Conservation (phyloP, 2,888 invertebrate species). For the Camptogramma bilineatum region DNA sequence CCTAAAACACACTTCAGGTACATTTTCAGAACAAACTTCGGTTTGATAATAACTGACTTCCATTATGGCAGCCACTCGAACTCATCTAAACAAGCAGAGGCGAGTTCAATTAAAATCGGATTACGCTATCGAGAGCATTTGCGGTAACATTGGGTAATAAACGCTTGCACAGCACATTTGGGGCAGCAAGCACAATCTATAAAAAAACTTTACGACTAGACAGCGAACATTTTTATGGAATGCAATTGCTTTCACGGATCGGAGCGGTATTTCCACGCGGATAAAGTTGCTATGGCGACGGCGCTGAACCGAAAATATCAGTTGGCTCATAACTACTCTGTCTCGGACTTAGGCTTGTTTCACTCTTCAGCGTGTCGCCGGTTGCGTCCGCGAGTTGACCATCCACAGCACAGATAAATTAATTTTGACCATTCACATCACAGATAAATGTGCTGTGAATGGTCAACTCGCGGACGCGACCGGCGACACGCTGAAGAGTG, state of each 20-base stretch:
- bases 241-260: neutral
- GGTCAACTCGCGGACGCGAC: too few relatives aligned
- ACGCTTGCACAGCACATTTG: slow-evolving; percentile 32
- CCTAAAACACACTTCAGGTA: neutral
- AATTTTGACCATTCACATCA: too few relatives aligned
- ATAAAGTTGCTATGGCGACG: neutral
- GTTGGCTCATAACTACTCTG: neutral
- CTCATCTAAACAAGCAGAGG: slow-evolving; percentile 31
- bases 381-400: too few relatives aligned
- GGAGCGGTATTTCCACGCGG: neutral
- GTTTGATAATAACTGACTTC: slow-evolving; percentile 10
- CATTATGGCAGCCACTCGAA: slow-evolving; percentile 23
- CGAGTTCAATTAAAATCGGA: slow-evolving; percentile 56
- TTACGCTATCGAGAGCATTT: slow-evolving; percentile 52
- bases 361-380: too few relatives aligned
- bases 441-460: too few relatives aligned
- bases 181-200: neutral
- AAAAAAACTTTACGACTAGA: slow-evolving; percentile 7
- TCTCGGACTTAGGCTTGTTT: too few relatives aligned
- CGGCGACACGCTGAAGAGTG: too few relatives aligned
- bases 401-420: too few relatives aligned
- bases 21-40: neutral
- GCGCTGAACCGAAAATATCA: neutral
- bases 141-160: slow-evolving; percentile 45
- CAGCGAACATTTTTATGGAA: slow-evolving; percentile 1